These are phyloP conservation scores for Agonopterix arenella DNA, from an alignment of 2,888 invertebrate genomes.

Conservation along the genomic window DNA sequence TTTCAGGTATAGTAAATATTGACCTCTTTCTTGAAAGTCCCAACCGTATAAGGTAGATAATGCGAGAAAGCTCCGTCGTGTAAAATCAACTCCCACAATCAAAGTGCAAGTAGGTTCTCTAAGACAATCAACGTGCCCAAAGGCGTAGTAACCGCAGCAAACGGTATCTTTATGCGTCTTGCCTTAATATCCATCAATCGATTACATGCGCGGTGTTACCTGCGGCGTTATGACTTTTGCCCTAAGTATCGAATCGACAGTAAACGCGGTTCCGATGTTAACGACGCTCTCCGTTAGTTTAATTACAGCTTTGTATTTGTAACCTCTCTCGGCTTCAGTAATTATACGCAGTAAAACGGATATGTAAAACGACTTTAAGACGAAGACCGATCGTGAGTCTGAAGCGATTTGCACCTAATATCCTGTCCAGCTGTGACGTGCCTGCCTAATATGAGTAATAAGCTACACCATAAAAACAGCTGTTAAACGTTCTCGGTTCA, in stretches of 20 bases:
- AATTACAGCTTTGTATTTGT: constrained; percentile 57
- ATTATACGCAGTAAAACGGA: constrained; percentile 65
- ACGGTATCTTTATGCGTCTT: constrained; percentile 30
- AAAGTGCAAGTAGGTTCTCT: no score
- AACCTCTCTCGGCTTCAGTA: constrained; percentile 48
- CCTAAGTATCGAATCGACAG: constrained; percentile 36
- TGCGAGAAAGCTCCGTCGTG: no score
- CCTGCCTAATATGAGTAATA: constrained; percentile 26
- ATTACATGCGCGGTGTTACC: constrained; percentile 32
- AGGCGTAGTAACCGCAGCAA: constrained; percentile 12
- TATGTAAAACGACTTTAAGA: constrained; percentile 59
- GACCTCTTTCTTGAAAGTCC: no score
- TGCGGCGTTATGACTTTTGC: constrained; percentile 35
- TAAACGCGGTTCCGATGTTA: constrained; percentile 46
- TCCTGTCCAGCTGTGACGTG: constrained; percentile 52
- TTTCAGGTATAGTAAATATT: no score
- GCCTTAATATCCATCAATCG: constrained; percentile 33
- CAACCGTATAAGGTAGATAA: no score
- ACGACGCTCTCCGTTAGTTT: constrained; percentile 64
- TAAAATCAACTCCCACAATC: no score
- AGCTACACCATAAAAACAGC: constrained; percentile 44
- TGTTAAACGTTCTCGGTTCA: constrained; percentile 44
- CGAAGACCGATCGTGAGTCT: constrained; percentile 35
- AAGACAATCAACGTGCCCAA: constrained; percentile 7
- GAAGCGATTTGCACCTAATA: constrained; percentile 57